Conservation (phyloP, 2,113 vertebrate genomes). For the Copsychus sechellarum region DNA sequence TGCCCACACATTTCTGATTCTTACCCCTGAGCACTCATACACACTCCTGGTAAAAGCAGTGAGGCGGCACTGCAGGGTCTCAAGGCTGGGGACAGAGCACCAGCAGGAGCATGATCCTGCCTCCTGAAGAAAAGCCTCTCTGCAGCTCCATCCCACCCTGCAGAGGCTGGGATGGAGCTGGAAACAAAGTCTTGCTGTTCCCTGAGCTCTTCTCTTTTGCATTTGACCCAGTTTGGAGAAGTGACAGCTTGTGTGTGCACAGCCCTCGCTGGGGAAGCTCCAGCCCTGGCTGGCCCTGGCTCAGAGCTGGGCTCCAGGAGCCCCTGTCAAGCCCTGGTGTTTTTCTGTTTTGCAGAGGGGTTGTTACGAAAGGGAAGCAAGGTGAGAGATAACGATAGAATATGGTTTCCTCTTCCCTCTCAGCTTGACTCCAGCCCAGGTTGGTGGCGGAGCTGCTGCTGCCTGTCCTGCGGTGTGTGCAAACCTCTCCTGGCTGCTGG, state of each 20-base stretch:
- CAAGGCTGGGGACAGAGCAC: not conserved
- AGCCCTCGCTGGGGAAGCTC: fast-evolving
- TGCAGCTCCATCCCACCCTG: not conserved
- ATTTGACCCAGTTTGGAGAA: conserved; percentile 16
- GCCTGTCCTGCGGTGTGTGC: not conserved
- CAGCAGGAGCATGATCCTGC: not conserved
- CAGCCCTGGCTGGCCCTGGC: not conserved
- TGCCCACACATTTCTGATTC: not conserved
- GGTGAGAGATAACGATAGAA: conserved; percentile 51
- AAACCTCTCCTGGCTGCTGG: not conserved
- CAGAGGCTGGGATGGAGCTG: not conserved
- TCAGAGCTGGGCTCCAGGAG: not conserved
- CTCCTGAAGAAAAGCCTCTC: not conserved
- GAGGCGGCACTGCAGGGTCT: not conserved
- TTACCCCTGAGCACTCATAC: not conserved
- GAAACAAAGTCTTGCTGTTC: conserved; percentile 1
- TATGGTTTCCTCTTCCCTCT: conserved; percentile 59
- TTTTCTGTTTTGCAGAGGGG: conserved; percentile 36
- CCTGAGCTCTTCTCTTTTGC: not conserved
- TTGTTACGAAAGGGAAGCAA: conserved; percentile 31
- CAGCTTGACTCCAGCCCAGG: conserved; percentile 46
- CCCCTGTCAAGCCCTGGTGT: not conserved
- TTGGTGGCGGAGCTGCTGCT: not conserved
- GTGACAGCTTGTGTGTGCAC: not conserved
- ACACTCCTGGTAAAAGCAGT: not conserved